Evolutionary conservation across 35 echinoderm and acorn worm species (phyloP).

Genomic region (Acanthaster planci): DNA sequence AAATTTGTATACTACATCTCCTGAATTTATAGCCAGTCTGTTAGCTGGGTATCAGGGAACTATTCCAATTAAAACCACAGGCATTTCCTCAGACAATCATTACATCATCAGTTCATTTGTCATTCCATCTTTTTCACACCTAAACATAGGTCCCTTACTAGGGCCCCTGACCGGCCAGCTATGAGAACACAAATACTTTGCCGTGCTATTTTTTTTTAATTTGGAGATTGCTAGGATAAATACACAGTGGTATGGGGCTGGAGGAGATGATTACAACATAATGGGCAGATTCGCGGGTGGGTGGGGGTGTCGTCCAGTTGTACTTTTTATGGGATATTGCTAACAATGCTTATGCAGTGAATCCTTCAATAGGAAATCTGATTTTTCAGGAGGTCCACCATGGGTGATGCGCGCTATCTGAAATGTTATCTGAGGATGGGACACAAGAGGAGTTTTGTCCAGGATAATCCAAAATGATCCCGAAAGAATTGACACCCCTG

Average conservation of each 20-base stretch:
- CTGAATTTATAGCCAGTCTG: background rate
- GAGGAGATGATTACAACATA: background rate
- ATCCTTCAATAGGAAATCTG: too few relatives aligned
- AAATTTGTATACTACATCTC: background rate
- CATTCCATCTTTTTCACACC: background rate
- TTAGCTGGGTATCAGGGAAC: background rate
- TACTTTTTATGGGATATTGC: background rate
- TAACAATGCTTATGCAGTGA: background rate
- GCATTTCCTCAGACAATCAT: slow-evolving; percentile 9
- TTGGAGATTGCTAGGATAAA: background rate
- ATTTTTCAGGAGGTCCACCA: too few relatives aligned
- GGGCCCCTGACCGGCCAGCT: background rate
- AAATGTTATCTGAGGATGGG: too few relatives aligned
- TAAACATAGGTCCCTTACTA: background rate
- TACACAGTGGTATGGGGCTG: background rate
- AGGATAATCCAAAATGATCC: too few relatives aligned
- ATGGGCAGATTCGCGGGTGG: too few relatives aligned
- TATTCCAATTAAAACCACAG: slow-evolving; percentile 2
- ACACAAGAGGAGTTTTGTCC: too few relatives aligned
- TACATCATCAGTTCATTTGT: slow-evolving; percentile 7
- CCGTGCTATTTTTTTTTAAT: background rate
- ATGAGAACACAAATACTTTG: background rate
- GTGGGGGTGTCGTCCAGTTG: background rate
- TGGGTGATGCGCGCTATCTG: too few relatives aligned
- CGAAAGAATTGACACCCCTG: too few relatives aligned